phyloP scores from a whole-genome alignment of 2,113 vertebrate species.

The Cathartes aura region DNA sequence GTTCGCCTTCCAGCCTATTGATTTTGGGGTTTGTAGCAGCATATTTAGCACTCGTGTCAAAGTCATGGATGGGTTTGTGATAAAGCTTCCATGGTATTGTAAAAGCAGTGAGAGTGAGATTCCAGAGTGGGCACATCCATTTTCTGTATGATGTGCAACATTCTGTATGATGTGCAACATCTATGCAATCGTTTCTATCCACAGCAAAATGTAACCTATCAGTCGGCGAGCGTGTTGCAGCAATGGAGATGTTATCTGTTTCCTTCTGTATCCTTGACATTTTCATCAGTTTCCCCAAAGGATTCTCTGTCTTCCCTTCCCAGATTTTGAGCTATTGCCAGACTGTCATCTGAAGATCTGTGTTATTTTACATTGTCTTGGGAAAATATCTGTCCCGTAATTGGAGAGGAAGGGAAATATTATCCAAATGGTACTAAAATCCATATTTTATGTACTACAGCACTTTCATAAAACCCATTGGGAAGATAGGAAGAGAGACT shows the following conservation, averaged over 20 bases:
- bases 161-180: neutral
- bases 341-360: neutral
- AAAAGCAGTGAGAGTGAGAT: neutral
- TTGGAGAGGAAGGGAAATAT: neutral
- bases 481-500: neutral
- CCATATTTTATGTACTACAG: neutral
- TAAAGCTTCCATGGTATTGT: neutral
- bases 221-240: neutral
- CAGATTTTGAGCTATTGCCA: neutral
- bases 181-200: neutral
- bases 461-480: neutral
- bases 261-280: slow-evolving; percentile 14
- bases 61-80: neutral
- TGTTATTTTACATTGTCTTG: neutral
- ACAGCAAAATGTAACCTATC: neutral
- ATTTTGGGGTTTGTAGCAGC: neutral
- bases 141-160: neutral
- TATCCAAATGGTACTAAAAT: neutral
- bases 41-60: neutral
- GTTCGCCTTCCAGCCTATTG: neutral
- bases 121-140: neutral
- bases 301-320: neutral
- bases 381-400: neutral
- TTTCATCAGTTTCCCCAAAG: slow-evolving; percentile 16
- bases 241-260: neutral